phyloP scores from a whole-genome alignment of 2,113 vertebrate genomes.

The Lathamus discolor region DNA sequence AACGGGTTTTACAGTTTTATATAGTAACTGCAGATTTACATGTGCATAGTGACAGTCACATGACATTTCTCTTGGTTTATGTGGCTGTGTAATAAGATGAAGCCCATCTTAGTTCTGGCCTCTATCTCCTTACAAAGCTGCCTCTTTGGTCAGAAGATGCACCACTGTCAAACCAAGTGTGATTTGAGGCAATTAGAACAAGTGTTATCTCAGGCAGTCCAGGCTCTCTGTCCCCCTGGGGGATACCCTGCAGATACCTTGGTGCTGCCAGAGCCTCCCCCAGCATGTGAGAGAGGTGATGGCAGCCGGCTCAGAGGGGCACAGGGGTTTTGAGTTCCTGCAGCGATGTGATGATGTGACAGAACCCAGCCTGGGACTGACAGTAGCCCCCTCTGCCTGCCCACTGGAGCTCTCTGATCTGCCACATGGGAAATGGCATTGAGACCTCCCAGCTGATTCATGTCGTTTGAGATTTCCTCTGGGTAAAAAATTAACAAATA shows the following conservation, averaged over 20 bases:
- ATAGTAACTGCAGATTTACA: neutral
- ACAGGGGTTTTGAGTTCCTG: accelerated
- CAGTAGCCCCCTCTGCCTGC: neutral
- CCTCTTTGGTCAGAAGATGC: neutral
- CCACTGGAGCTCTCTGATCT: neutral
- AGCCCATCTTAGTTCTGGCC: neutral
- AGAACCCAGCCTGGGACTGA: neutral
- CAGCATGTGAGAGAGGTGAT: neutral
- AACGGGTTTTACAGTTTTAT: neutral
- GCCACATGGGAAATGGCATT: accelerated
- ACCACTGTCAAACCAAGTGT: neutral
- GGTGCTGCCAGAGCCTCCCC: neutral
- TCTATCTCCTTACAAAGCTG: neutral
- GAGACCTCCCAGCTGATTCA: neutral
- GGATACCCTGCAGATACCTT: neutral
- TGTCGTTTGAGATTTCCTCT: neutral
- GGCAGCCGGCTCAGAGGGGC: neutral
- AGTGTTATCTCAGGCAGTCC: neutral
- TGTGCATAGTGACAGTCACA: neutral
- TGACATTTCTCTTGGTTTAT: neutral
- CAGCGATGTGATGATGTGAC: accelerated
- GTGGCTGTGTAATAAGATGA: neutral
- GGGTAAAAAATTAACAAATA: neutral
- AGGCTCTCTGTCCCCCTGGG: neutral
- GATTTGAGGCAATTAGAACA: neutral